A percentile compares a stretch with the other conserved stretches of the same genome.
These are phyloP conservation scores for Acrocera orbiculus DNA, from an alignment of 2,888 invertebrate species.

Conservation along the genomic window DNA sequence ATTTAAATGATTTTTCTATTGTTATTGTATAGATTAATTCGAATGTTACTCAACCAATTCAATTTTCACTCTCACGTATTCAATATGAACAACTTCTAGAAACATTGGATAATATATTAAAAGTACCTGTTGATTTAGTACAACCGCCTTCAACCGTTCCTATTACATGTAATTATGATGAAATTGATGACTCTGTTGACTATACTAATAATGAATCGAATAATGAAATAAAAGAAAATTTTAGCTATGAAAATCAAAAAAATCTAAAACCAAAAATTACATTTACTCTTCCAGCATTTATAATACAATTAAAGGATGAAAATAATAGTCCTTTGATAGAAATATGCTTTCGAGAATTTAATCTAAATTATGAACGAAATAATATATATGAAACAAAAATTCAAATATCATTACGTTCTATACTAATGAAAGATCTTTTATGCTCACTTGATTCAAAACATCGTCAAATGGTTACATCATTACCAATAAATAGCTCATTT, in stretches of 20 bases:
- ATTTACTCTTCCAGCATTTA: conserved; percentile 57
- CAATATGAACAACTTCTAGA: conserved; percentile 84
- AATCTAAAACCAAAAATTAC: conserved; percentile 31
- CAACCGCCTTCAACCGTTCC: too few relatives aligned
- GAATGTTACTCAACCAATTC: conserved; percentile 63
- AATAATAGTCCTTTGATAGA: conserved; percentile 68
- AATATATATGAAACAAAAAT: conserved; percentile 53
- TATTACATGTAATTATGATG: too few relatives aligned
- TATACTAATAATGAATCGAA: too few relatives aligned
- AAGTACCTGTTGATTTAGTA: conserved; percentile 17
- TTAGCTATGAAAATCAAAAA: conserved; percentile 9
- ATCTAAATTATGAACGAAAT: conserved; percentile 51
- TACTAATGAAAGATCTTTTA: conserved; percentile 80
- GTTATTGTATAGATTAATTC: conserved; percentile 42
- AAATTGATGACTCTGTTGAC: too few relatives aligned
- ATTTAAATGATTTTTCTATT: background rate
- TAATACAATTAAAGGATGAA: conserved; percentile 55
- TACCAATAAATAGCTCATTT: conserved; percentile 17
- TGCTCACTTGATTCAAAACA: conserved; percentile 61
- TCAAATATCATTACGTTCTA: conserved; percentile 63
- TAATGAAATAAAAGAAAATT: background rate
- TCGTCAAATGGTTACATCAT: conserved; percentile 66
- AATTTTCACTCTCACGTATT: conserved; percentile 65
- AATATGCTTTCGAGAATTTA: conserved; percentile 67
- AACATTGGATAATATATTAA: conserved; percentile 34